A percentile compares a stretch with the other conserved stretches of the same genome.
Conservation (phyloP, 2,888 invertebrate species). For the Desoria tigrina region DNA sequence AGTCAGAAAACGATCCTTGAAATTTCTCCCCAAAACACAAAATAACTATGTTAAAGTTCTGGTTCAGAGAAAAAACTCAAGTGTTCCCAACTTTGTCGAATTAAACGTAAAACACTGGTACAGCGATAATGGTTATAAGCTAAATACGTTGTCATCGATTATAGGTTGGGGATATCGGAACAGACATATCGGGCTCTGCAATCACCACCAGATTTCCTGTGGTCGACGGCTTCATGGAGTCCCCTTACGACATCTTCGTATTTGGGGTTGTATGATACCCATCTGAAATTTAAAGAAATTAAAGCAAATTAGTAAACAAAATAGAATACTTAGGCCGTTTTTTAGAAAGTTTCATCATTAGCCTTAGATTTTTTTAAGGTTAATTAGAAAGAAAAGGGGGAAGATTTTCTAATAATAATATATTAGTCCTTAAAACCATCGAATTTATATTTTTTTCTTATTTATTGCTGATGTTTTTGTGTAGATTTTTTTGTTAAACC, state of each 20-base stretch:
- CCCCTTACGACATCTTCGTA: constrained; percentile 68
- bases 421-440: not conserved
- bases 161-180: constrained; percentile 51
- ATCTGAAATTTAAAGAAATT: constrained; percentile 57
- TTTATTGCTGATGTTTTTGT: not conserved
- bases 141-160: constrained; percentile 22
- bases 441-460: too few species aligned
- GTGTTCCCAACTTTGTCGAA: not conserved
- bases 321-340: not conserved
- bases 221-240: constrained; percentile 68
- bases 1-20: not conserved
- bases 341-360: not conserved
- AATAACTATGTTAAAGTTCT: too few species aligned
- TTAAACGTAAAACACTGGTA: constrained; percentile 11
- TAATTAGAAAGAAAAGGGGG: not conserved
- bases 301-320: constrained; percentile 16
- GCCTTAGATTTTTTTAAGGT: not conserved
- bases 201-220: constrained; percentile 65
- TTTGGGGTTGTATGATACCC: constrained; percentile 61
- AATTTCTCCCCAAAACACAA: not conserved
- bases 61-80: too few species aligned
- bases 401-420: not conserved
- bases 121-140: not conserved
- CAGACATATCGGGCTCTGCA: constrained; percentile 58
- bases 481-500: too few species aligned